Percentiles rank a stretch among this genome's conserved stretches.
These are phyloP conservation scores for Nilaparvata lugens DNA, from an alignment of 1,140 invertebrate species.

Conservation along the genomic window DNA sequence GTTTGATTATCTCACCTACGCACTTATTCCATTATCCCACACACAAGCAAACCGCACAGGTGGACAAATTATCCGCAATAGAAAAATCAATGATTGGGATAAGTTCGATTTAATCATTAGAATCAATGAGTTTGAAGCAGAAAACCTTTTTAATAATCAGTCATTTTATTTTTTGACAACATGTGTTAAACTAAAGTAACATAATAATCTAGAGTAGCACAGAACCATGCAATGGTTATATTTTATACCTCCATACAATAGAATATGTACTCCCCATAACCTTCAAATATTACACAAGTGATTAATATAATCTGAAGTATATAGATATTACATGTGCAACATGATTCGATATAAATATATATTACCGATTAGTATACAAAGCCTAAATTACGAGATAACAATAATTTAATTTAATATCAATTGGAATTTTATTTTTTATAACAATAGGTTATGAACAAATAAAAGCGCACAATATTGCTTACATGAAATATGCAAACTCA, in stretches of 20 bases:
- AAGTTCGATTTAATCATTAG: too few relatives aligned
- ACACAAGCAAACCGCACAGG: too few relatives aligned
- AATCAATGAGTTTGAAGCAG: conserved; percentile 5
- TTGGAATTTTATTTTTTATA: background rate
- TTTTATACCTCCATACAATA: conserved; percentile 18
- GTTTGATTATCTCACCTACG: too few relatives aligned
- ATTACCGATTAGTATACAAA: background rate
- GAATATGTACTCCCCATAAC: conserved; percentile 22
- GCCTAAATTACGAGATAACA: background rate
- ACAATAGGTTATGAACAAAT: background rate
- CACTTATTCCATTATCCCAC: too few relatives aligned
- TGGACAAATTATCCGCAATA: too few relatives aligned
- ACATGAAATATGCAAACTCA: too few relatives aligned
- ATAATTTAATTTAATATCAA: background rate
- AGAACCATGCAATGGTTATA: conserved; percentile 23
- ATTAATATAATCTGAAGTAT: conserved; percentile 29
- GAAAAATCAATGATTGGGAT: too few relatives aligned
- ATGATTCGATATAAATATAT: conserved; percentile 19
- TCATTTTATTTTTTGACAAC: conserved; percentile 18
- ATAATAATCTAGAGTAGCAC: conserved; percentile 11
- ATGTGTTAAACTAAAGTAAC: conserved; percentile 21
- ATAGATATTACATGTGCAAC: conserved; percentile 29
- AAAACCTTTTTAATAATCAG: conserved; percentile 21
- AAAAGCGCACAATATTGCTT: background rate
- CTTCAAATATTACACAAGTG: conserved; percentile 27